These are phyloP conservation scores for Cheilosia soror DNA, from an alignment of 2,888 invertebrate species.

Conservation along the genomic window DNA sequence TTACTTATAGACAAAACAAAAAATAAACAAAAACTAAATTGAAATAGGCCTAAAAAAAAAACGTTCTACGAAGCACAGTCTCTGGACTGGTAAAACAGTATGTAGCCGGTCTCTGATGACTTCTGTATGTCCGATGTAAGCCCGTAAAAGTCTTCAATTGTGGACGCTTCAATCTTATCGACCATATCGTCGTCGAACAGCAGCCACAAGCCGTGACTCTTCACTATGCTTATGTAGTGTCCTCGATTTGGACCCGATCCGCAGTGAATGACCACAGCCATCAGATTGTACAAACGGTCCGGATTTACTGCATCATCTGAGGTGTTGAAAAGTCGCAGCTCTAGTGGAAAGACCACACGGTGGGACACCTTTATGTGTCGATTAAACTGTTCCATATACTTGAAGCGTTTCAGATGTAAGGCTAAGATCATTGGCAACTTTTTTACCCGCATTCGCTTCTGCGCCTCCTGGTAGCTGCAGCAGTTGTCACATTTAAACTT, in stretches of 20 bases:
- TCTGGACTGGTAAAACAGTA: conserved; percentile 98
- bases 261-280: conserved; percentile 99
- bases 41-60: not conserved
- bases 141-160: conserved; percentile 99
- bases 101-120: conserved; percentile 99
- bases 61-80: conserved; percentile 86
- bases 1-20: conserved; percentile 5
- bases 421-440: conserved; percentile 99
- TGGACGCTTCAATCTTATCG: conserved; percentile 99
- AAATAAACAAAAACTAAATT: conserved; percentile 19
- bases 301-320: conserved; percentile 99
- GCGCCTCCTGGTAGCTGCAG: conserved; percentile 99
- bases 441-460: conserved; percentile 99
- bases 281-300: conserved; percentile 98
- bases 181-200: conserved; percentile 99
- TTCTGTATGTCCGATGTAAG: conserved; percentile 99
- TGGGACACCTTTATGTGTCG: conserved; percentile 99
- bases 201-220: conserved; percentile 99
- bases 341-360: conserved; percentile 99
- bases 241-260: conserved; percentile 99
- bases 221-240: conserved; percentile 99
- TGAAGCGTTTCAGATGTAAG: conserved; percentile 97
- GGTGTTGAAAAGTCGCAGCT: conserved; percentile 98
- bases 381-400: conserved; percentile 98
- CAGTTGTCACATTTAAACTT: conserved; percentile 99